A percentile compares a stretch with the other conserved stretches of the same genome.
phyloP scores from a whole-genome alignment of 2,888 invertebrate species.

The Lasioglossum villosulum region DNA sequence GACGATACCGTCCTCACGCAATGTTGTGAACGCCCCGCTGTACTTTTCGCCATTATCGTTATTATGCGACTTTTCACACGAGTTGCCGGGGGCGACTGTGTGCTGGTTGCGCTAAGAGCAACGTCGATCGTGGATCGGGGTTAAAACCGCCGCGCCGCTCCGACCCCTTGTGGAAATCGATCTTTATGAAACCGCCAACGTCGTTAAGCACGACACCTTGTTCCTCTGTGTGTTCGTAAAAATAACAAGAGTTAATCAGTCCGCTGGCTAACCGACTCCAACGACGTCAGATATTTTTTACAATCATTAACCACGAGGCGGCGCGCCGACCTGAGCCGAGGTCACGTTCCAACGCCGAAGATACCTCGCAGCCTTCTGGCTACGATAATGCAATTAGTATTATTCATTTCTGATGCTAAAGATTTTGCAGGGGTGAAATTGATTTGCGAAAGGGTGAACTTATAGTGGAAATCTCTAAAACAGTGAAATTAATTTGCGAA shows the following conservation, averaged over 20 bases:
- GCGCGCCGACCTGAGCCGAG: background rate
- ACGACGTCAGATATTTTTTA: background rate
- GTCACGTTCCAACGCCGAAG: background rate
- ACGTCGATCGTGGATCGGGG: conserved; percentile 43
- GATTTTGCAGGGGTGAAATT: no score
- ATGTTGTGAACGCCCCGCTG: conserved; percentile 51
- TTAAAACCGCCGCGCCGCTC: conserved; percentile 30
- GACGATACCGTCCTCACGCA: conserved; percentile 66
- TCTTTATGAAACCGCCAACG: conserved; percentile 42
- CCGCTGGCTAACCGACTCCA: conserved; percentile 11
- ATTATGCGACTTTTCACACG: conserved; percentile 68
- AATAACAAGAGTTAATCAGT: background rate
- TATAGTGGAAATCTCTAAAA: no score
- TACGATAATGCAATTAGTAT: background rate
- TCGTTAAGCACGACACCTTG: conserved; percentile 22
- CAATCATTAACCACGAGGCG: background rate
- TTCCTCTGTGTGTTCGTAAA: conserved; percentile 12
- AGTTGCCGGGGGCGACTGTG: conserved; percentile 47
- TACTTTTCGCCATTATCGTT: conserved; percentile 69
- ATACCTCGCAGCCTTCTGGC: background rate
- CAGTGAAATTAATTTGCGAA: no score
- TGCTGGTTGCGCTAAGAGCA: conserved; percentile 20
- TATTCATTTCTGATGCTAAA: no score
- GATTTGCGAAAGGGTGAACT: no score
- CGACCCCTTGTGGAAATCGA: conserved; percentile 50